Base-by-base conservation (phyloP, 2,888 invertebrate genomes). In the Operophtera brumata region DNA sequence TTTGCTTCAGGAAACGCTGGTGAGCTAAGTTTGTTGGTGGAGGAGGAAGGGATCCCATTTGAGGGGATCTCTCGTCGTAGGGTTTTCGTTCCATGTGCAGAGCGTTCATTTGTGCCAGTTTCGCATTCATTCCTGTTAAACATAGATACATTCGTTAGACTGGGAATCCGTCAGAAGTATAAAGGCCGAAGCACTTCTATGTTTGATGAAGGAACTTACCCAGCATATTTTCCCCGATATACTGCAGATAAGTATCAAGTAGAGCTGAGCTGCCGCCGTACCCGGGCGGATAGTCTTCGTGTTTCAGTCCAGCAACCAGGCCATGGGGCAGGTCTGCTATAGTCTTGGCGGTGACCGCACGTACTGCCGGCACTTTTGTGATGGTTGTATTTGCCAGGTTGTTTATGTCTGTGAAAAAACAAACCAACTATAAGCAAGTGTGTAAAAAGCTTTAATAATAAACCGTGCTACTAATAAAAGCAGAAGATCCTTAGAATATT, bases 201-300 rank as follows among this genome's bases (percentile, higher is more conserved):
- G 2, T 4, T 20, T 20, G 20, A 3, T 20, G 20, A 3, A 20
- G 20, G 10, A 36, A 43, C 87, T 91, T 77, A 87, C 94, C 92
- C 58, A 94, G 93, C 46, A 95, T 94, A 74, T 95, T 96, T 78
- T 96, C 96, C 1, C 96, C 95, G 71, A 97, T 96, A 72, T 96
- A 94, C 80, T 97, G 96, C 58, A 97, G 91, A 78, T 97, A 97
- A 10, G 96, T 96, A 80, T 97, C 96, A 58, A 97, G 86, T 52
- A 97, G 92, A 2, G 96, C 95, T 4, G 95, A 95, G 40, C 95
- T 93, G 47, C 94, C 92, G 25, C 94, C 92, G 57, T 94, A 91
- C 5, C 93, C 93, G 9, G 93, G 93, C 34, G 93, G 93, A 75
- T 94, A 94, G 41, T 92, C 91, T 57, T 95, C 94, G 61, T 94